Base-by-base conservation (phyloP, 2,113 vertebrate genomes). In the Helogale parvula region DNA sequence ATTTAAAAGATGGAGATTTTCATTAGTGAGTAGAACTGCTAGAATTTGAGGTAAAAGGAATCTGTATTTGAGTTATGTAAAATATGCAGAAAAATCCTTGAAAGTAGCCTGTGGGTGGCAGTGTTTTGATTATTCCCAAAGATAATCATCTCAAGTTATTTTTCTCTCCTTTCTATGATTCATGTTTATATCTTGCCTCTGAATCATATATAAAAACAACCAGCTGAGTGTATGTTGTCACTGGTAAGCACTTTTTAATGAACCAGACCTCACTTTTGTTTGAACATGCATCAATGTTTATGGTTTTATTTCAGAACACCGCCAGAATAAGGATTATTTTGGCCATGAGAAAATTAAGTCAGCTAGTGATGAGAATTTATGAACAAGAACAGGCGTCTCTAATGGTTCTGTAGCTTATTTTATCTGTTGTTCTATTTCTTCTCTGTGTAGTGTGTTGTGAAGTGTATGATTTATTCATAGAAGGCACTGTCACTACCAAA, bases 381-480 rank as follows among this genome's bases (percentile, higher is more conserved):
- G 95, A 98, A 97, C 88, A 96, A 93, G 98, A 98, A 92, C 97
- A 98, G 98, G 93, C 98, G 96, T 94, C 97, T 91, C 86, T 69
- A 95, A 93, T 41, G 94, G 94, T 84, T 91, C 97, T 94, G 97
- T 97, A 96, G 85, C 97, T 95, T 96, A 90, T 96, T 95, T 98
- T 97, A 93, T 98, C 96, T 96, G 81, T 96, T 95, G 97, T 57
- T 98, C 92, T 94, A 5, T 98, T 98, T 97, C 72, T 97, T 89
- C 68, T 41, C 93, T 81, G 23, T 47, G 95, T 95, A 96, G 93
- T 92, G 97, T 98, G 98, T 97, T 97, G 83, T 19, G 90, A 71
- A 97, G 97, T 97, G 92, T 97, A 80, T 98, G 98, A 98, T 98
- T 98, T 98, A 98, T 98, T 99, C 98, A 98, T 94, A 71, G 98